These are phyloP conservation scores for Amitus sp. DNA, from an alignment of 2,888 invertebrate genomes.

Conservation along the genomic window DNA sequence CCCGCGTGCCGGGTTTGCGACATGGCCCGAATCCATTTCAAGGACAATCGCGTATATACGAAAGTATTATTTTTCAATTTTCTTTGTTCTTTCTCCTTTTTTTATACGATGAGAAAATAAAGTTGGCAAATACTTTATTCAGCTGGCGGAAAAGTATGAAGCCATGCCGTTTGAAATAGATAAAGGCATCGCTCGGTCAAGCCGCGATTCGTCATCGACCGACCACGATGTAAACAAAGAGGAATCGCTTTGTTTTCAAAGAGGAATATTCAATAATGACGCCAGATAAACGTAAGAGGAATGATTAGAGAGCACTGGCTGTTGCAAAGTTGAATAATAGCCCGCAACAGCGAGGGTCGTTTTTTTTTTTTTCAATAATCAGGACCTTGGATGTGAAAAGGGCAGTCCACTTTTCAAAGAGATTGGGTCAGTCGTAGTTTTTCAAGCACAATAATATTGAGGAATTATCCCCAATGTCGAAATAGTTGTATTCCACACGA, in stretches of 20 bases:
- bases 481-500: too few relatives aligned
- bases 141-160: background rate
- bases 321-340: too few relatives aligned
- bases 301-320: too few relatives aligned
- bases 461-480: too few relatives aligned
- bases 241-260: background rate
- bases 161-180: slow-evolving; percentile 1
- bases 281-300: too few relatives aligned
- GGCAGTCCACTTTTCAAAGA: too few relatives aligned
- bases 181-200: slow-evolving; percentile 16
- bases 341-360: too few relatives aligned
- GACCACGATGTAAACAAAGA: slow-evolving; percentile 10
- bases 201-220: slow-evolving; percentile 12
- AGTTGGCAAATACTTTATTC: too few relatives aligned
- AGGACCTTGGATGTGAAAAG: too few relatives aligned
- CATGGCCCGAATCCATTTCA: slow-evolving; percentile 18
- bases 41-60: slow-evolving; percentile 23
- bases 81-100: slow-evolving; percentile 1
- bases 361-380: too few relatives aligned
- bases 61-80: background rate
- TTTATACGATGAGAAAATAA: background rate
- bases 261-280: background rate
- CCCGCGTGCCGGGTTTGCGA: slow-evolving; percentile 25
- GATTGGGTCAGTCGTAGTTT: too few relatives aligned
- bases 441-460: too few relatives aligned